A percentile compares a stretch with the other conserved stretches of the same genome.
These are phyloP conservation scores for Phrynocephalus vlangalii DNA, from an alignment of 2,797 vertebrate species.

Conservation along the genomic window DNA sequence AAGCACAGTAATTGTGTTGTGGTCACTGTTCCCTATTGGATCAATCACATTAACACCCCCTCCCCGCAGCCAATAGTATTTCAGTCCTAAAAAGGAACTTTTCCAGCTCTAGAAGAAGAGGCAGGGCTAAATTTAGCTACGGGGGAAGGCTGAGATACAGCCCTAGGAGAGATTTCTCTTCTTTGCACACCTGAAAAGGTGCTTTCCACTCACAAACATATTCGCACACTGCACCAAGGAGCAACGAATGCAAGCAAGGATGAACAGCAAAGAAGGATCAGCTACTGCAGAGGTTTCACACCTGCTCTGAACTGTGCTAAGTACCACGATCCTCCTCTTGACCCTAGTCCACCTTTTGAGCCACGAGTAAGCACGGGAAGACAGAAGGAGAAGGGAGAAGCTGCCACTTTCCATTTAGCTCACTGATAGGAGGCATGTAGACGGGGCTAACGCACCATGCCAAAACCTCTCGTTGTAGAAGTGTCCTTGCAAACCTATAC, in stretches of 20 bases:
- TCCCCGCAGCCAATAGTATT: too few species aligned
- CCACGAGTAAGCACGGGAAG: background rate
- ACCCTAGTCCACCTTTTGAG: background rate
- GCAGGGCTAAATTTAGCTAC: background rate
- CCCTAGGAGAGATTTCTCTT: too few species aligned
- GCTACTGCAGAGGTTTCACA: background rate
- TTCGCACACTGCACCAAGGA: background rate
- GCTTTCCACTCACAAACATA: background rate
- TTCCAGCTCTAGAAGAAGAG: background rate
- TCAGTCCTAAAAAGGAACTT: too few species aligned
- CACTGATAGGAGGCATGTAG: background rate
- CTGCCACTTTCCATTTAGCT: background rate
- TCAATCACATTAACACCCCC: too few species aligned
- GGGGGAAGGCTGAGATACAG: too few species aligned
- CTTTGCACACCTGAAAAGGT: background rate
- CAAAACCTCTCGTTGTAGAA: background rate
- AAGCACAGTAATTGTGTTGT: too few species aligned
- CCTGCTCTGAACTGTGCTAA: constrained; percentile 5
- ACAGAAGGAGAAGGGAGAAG: background rate
- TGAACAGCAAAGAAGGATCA: background rate
- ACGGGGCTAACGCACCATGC: background rate
- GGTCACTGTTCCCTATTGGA: too few species aligned
- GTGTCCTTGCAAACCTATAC: background rate
- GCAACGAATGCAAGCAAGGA: background rate
- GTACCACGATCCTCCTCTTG: background rate